Conservation (phyloP, 2,888 invertebrate genomes). For the Macrosoma leucophasiata region DNA sequence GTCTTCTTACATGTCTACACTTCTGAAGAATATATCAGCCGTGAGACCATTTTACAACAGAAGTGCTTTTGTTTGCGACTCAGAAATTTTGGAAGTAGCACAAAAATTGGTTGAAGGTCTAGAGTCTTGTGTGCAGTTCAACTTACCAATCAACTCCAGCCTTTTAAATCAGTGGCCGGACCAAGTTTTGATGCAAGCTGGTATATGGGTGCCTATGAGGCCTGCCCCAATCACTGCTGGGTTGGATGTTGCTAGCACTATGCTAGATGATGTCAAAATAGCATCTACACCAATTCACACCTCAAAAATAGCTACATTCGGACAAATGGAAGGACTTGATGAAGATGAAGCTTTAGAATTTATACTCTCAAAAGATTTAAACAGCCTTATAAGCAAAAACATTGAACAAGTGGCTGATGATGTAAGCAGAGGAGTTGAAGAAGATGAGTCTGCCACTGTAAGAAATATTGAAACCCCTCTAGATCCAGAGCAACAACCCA, state of each 20-base stretch:
- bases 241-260: constrained; percentile 84
- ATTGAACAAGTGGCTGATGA: constrained; percentile 12
- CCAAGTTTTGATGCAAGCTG: constrained; percentile 87
- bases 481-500: constrained; percentile 45
- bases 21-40: constrained; percentile 84
- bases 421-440: constrained; percentile 18
- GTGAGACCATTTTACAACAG: constrained; percentile 89
- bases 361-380: constrained; percentile 74
- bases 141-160: constrained; percentile 88
- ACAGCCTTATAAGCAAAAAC: constrained; percentile 35
- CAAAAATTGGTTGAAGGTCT: constrained; percentile 85
- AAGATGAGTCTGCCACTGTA: constrained; percentile 23
- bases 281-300: constrained; percentile 50
- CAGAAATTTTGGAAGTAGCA: constrained; percentile 86
- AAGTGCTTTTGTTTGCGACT: constrained; percentile 88
- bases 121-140: constrained; percentile 82
- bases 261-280: constrained; percentile 65
- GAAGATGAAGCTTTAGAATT: constrained; percentile 84
- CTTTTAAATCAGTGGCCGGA: constrained; percentile 93
- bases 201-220: constrained; percentile 88
- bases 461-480: constrained; percentile 27
- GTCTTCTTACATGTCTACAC: constrained; percentile 89
- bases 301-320: constrained; percentile 55
- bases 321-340: constrained; percentile 72
- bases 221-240: constrained; percentile 85